Evolutionary conservation across 92 coral and sea anemone species (phyloP), one percentile per base, ranked within the genome.

Genomic region (Porites divaricata): DNA sequence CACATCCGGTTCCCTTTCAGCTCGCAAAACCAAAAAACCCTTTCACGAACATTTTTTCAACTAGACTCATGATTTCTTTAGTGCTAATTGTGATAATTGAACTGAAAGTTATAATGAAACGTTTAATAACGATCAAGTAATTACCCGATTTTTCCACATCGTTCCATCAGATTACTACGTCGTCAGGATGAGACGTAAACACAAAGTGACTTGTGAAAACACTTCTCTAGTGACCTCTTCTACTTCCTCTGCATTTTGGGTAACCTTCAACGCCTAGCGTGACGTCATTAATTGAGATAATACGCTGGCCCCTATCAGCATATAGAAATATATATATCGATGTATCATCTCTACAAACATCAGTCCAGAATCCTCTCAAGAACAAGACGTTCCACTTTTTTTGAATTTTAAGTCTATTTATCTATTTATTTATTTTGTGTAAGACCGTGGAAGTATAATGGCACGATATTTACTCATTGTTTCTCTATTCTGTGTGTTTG

Each of bases 241-340:
- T 11, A 54, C 15, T 66, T 66, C 70, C 70, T 48, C 35, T 66
- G 23, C 4, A 12, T 35, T 35, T 35, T 6, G 70, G 6, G 24
- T 45, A 35, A 64, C 24, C 10, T 9, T 15, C 67, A 51, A 66
- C 74, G 58, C 81, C 81, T 77, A 26, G 19, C 14, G 16, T 79
- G 84, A 79, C 84, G 84, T 79, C 70, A 66, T 35, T 11, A 13
- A 48, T 24, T 2, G 63, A 16, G 83, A 53, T 50, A 61, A 53
- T 19, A 5, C 11, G 67, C 25, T 45, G 21, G 1, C 25, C 67
- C 63, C 65, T 41, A 71, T 77, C 2, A 28, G 52, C 22, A 75
- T 75, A 49, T 41, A 77, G 14, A 6, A 3, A 35, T 35, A 35
- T 35, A 35, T 35, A 35, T 35, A 35, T 35, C 4, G n/a, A 61